Conservation (phyloP, 2,113 vertebrate genomes). For the Alouatta palliata region DNA sequence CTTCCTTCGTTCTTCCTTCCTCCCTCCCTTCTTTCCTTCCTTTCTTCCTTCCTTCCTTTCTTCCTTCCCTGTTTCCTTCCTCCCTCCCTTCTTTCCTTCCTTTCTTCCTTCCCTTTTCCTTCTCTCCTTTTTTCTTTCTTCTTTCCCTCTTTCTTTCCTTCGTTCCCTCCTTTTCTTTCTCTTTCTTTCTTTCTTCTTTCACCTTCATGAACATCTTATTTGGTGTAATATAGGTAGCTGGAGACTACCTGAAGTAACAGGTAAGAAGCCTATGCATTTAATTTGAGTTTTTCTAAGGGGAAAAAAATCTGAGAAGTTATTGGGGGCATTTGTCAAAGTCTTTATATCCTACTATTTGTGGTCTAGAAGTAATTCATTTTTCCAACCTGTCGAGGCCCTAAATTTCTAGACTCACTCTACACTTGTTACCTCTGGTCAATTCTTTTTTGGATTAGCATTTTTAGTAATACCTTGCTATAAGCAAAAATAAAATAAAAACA, state of each 20-base stretch:
- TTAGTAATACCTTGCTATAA: background rate
- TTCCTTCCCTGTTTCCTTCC: no score
- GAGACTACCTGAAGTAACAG: background rate
- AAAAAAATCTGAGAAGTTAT: background rate
- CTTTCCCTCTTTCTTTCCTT: accelerated
- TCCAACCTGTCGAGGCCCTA: background rate
- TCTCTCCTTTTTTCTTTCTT: no score
- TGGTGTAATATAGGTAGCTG: background rate
- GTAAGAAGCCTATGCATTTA: background rate
- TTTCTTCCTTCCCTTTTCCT: no score
- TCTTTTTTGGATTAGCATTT: background rate
- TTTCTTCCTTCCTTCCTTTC: no score
- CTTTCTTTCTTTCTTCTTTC: background rate
- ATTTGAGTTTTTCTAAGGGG: background rate
- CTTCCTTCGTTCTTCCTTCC: no score
- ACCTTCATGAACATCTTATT: background rate
- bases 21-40: no score
- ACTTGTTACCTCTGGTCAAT: background rate
- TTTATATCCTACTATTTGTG: background rate
- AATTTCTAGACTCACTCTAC: background rate
- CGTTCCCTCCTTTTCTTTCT: background rate
- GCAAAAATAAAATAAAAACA: background rate
- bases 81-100: no score
- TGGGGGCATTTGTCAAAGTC: background rate
- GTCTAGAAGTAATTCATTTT: background rate